A percentile compares a stretch with the other conserved stretches of the same genome.
phyloP scores from a whole-genome alignment of 2,113 vertebrate species.

The Zootoca vivipara region DNA sequence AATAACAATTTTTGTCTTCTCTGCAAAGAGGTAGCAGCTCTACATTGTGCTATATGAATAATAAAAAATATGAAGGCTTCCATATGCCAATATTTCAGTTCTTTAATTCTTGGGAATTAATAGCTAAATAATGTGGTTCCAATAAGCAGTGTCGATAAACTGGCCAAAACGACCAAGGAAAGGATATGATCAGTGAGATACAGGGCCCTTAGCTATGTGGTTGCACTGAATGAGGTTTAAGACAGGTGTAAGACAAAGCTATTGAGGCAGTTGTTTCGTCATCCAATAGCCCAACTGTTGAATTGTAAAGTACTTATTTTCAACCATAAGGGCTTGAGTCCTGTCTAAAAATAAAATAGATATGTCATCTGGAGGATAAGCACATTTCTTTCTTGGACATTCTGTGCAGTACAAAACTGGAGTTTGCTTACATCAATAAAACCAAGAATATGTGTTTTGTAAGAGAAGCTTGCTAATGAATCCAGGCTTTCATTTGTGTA shows the following conservation, averaged over 20 bases:
- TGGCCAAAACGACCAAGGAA: background rate
- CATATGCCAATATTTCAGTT: background rate
- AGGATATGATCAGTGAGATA: background rate
- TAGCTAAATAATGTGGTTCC: background rate
- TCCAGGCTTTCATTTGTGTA: constrained; percentile 41
- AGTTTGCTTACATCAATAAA: background rate
- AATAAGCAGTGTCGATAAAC: background rate
- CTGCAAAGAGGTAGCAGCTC: background rate
- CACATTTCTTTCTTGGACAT: background rate
- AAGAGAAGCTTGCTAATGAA: constrained; percentile 40
- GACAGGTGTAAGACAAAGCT: background rate
- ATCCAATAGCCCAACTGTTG: background rate
- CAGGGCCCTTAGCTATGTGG: background rate
- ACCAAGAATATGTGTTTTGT: constrained; percentile 10
- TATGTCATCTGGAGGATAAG: background rate
- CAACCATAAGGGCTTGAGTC: background rate
- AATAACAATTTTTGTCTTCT: background rate
- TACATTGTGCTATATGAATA: background rate
- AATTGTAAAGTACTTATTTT: constrained; percentile 9
- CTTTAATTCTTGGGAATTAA: background rate
- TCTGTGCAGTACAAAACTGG: background rate
- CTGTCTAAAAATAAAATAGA: background rate
- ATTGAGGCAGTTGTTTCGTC: background rate
- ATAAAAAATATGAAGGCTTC: background rate
- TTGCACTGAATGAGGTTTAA: background rate